phyloP scores from a whole-genome alignment of 2,797 vertebrate species.

The Acanthopagrus latus region DNA sequence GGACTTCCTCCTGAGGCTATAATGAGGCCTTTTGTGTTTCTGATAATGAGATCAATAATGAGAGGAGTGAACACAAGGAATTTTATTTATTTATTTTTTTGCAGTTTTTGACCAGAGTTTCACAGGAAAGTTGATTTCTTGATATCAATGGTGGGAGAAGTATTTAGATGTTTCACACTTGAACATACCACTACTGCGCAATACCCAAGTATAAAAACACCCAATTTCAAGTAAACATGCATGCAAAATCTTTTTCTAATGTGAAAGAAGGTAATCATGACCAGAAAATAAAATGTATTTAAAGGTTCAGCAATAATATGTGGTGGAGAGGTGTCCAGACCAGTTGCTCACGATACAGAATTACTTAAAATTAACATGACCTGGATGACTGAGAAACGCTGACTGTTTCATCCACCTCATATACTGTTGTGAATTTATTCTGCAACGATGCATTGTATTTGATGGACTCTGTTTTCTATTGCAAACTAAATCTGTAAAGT shows the following conservation, averaged over 20 bases:
- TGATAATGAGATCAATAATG: neutral
- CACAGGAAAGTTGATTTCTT: neutral
- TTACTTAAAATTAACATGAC: no score
- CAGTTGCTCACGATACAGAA: no score
- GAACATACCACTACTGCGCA: neutral
- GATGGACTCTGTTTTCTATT: neutral
- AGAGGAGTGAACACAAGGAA: neutral
- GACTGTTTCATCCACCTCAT: neutral
- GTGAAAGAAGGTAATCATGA: neutral
- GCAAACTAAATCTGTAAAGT: neutral
- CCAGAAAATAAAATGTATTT: neutral
- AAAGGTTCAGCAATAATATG: neutral
- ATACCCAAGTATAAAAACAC: neutral
- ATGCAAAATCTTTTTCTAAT: neutral
- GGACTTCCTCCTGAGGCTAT: neutral
- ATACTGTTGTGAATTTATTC: neutral
- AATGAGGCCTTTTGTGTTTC: neutral
- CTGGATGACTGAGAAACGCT: neutral
- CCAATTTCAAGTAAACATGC: neutral
- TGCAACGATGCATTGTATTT: neutral
- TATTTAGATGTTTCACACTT: neutral
- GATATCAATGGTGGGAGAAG: neutral
- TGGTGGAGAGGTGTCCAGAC: no score
- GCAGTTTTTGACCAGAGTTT: neutral
- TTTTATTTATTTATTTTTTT: neutral